Base-by-base conservation (phyloP, 1,140 invertebrate species). In the Zaprionus taronus region DNA sequence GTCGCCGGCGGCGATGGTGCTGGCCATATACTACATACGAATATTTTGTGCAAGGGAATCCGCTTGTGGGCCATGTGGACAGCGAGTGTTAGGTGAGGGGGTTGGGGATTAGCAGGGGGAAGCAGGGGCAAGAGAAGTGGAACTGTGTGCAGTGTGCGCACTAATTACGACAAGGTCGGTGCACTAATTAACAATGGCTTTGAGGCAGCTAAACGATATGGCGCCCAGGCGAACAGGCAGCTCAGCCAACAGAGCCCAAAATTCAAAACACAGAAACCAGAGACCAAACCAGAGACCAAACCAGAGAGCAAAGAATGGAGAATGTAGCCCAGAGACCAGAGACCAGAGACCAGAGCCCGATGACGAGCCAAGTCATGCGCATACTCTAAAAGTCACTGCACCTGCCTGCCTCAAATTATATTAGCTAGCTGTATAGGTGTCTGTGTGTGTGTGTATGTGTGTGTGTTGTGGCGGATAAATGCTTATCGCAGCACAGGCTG, bases 141-240 rank as follows among this genome's bases (percentile, higher is more conserved):
- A 34, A 36, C 44, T 65, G 51, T 72, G 60, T 85, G 79, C 82
- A 85, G 53, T 75, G 71, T 71, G 83, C 79, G 79, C 79, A 82
- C 83, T 85, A 85, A 85, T 85, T 85, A 85, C 76, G 68, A 73
- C 83, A 85, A 86, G 83, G 83, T 85, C 83, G 83, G 76, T 85
- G 83, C 83, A 87, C 83, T 85, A 85, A 85, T 86, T 85, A 85
- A 85, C 83, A 85, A 87, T 85, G 69, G 83, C 83, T 86, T 83
- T 86, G 69, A 85, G 83, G 80, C 83, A 83, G 80, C 78, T 82
- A 77, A 85, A 73, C 79, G 82, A 79, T 78, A 85, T 69, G 81
- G 26, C 66, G 41, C 20, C 62, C 70, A 67, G 67, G 65, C 64
- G 63, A 38, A 28, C 62, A 28, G 51, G 26, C 60, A 17, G 20